These are phyloP conservation scores for Cepphus grylle DNA, from an alignment of 2,113 vertebrate genomes.

Conservation along the genomic window DNA sequence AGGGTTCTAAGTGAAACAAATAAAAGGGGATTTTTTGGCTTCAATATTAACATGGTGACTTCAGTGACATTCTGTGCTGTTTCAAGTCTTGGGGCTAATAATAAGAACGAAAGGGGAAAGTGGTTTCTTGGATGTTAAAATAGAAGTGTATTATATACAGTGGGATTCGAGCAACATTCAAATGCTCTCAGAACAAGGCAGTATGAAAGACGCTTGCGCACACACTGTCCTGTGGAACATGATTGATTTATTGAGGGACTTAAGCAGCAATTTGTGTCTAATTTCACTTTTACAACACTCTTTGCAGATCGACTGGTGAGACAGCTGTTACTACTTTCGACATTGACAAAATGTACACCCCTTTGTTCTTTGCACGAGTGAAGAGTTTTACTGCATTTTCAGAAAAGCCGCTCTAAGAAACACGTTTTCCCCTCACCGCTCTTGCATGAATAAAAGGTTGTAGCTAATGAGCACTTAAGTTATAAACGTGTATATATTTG, in stretches of 20 bases:
- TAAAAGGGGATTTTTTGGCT: not conserved
- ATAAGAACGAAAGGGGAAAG: not conserved
- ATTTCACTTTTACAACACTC: not conserved
- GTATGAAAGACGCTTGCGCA: not conserved
- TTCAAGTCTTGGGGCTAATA: not conserved
- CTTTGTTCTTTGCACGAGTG: slow-evolving; percentile 93
- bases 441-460: slow-evolving; percentile 72
- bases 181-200: not conserved
- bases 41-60: not conserved
- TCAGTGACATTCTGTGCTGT: not conserved
- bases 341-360: slow-evolving; percentile 95
- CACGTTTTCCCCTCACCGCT: slow-evolving; percentile 17
- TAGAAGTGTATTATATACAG: not conserved
- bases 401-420: slow-evolving; percentile 88
- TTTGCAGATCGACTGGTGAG: slow-evolving; percentile 88
- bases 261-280: not conserved
- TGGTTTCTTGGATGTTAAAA: not conserved
- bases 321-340: slow-evolving; percentile 92
- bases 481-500: slow-evolving; percentile 75
- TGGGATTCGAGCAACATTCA: not conserved
- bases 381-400: slow-evolving; percentile 96
- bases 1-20: not conserved
- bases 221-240: not conserved
- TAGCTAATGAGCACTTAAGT: slow-evolving; percentile 70
- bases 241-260: not conserved